phyloP scores from a whole-genome alignment of 2,797 vertebrate genomes.

The Otolemur crassicaudatus region DNA sequence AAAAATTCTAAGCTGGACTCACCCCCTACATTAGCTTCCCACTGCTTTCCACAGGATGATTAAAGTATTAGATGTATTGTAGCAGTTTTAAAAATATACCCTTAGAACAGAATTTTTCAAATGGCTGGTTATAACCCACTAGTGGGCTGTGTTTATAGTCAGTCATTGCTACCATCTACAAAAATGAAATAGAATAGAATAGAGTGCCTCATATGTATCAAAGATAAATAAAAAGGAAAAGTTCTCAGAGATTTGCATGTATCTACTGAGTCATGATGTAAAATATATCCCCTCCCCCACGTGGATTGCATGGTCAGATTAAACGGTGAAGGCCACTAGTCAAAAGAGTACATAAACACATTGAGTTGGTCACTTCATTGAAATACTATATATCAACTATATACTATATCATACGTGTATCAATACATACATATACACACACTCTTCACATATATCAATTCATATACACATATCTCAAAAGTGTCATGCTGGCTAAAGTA shows the following conservation, averaged over 20 bases:
- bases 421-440: neutral
- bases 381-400: neutral
- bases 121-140: neutral
- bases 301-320: neutral
- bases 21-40: neutral
- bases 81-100: conserved; percentile 16
- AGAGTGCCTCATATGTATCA: neutral
- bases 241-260: neutral
- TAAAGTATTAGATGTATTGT: neutral
- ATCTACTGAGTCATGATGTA: neutral
- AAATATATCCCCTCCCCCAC: neutral
- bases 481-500: neutral
- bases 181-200: neutral
- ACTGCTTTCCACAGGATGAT: conserved; percentile 5
- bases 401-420: neutral
- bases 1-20: neutral
- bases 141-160: neutral
- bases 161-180: neutral
- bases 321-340: neutral
- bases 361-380: neutral
- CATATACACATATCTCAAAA: neutral
- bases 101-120: conserved; percentile 3
- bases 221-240: neutral
- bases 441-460: neutral
- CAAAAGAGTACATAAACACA: neutral